Percentiles rank a stretch among this genome's conserved stretches.
Conservation (phyloP, 2,888 invertebrate genomes). For the Napeogenes inachia region DNA sequence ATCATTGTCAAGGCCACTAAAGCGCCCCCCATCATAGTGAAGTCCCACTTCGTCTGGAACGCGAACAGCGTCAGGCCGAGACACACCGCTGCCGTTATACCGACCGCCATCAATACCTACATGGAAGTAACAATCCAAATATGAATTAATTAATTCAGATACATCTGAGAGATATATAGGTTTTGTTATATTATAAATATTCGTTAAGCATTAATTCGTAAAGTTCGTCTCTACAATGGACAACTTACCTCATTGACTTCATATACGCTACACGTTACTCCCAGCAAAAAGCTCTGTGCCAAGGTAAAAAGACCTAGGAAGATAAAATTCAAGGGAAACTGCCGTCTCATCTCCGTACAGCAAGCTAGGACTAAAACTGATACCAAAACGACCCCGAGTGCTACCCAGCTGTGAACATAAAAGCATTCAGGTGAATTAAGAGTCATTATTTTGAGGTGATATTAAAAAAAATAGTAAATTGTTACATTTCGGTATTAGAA, state of each 20-base stretch:
- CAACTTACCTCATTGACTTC: slow-evolving; percentile 74
- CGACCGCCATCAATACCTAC: slow-evolving; percentile 59
- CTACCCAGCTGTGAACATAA: slow-evolving; percentile 73
- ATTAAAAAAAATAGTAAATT: too few species aligned
- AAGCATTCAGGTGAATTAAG: background rate
- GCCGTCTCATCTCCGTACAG: slow-evolving; percentile 86
- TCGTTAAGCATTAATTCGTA: background rate
- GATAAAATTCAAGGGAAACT: slow-evolving; percentile 88
- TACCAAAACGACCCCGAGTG: slow-evolving; percentile 79
- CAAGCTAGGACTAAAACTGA: slow-evolving; percentile 87
- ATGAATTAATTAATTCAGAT: too few species aligned
- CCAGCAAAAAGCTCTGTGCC: slow-evolving; percentile 86
- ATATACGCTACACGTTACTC: slow-evolving; percentile 79
- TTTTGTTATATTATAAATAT: background rate
- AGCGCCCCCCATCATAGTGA: slow-evolving; percentile 82
- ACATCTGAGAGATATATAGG: background rate
- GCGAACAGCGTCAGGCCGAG: slow-evolving; percentile 89
- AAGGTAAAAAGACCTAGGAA: slow-evolving; percentile 86
- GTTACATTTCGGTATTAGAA: too few species aligned
- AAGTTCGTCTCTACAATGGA: background rate
- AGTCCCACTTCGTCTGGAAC: slow-evolving; percentile 90
- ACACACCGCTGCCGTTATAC: slow-evolving; percentile 86
- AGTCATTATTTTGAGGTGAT: background rate
- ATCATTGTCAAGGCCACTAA: slow-evolving; percentile 85
- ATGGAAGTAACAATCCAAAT: too few species aligned